Conservation (phyloP, 2,113 vertebrate species). For the Gymnarchus niloticus region DNA sequence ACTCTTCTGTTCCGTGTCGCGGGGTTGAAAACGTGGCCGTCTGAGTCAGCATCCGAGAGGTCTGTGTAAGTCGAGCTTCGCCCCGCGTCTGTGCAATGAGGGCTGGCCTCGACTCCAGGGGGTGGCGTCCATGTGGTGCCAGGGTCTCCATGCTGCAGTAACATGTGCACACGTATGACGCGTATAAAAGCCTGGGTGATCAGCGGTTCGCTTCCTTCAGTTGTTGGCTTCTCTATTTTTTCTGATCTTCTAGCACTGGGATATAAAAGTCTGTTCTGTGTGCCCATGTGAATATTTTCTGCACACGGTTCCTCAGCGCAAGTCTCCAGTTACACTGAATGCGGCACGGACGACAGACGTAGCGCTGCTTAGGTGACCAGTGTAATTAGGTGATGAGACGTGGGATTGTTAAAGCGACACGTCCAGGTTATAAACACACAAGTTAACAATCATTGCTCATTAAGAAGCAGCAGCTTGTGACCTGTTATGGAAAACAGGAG, state of each 20-base stretch:
- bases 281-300: not conserved
- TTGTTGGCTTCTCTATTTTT: not conserved
- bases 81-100: not conserved
- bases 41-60: not conserved
- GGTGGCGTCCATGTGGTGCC: not conserved
- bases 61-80: not conserved
- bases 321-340: not conserved
- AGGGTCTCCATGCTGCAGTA: not conserved
- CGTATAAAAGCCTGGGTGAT: not conserved
- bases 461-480: no score
- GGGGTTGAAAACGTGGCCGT: not conserved
- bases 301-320: not conserved
- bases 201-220: not conserved
- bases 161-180: not conserved
- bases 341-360: not conserved
- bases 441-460: no score
- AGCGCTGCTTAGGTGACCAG: not conserved
- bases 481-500: not conserved
- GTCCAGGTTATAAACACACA: no score
- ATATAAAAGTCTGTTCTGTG: not conserved
- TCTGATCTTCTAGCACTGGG: not conserved
- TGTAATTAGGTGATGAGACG: no score
- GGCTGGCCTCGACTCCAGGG: not conserved
- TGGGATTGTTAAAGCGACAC: no score
- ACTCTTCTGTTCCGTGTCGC: not conserved